phyloP scores from a whole-genome alignment of 1,140 invertebrate genomes.

The Drosophila virilis region DNA sequence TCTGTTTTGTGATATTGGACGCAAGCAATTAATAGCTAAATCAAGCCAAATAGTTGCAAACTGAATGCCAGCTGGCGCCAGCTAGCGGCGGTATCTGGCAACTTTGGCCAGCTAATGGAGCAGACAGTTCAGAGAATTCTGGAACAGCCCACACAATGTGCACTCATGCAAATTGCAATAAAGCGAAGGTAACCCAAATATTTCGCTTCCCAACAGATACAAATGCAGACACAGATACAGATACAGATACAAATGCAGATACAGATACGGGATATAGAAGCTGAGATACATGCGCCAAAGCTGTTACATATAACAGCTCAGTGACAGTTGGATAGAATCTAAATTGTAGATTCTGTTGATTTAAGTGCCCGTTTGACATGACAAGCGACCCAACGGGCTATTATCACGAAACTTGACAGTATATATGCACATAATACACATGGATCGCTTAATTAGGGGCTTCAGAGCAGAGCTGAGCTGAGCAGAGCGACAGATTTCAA shows the following conservation, averaged over 20 bases:
- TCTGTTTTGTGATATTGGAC: slow-evolving; percentile 1
- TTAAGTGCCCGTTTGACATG: slow-evolving; percentile 47
- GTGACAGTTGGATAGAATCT: slow-evolving; percentile 6
- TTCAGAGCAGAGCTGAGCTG: background rate
- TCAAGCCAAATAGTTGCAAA: background rate
- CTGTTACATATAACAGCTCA: background rate
- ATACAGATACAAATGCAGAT: slow-evolving; percentile 19
- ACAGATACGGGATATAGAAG: background rate
- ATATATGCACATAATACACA: background rate
- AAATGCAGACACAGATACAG: slow-evolving; percentile 20
- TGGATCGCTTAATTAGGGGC: slow-evolving; percentile 29
- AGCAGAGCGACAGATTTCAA: background rate
- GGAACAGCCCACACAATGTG: slow-evolving; percentile 29
- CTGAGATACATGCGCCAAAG: background rate
- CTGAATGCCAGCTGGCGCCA: slow-evolving; percentile 22
- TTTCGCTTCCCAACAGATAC: slow-evolving; percentile 13
- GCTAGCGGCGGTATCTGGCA: slow-evolving; percentile 4
- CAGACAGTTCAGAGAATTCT: background rate
- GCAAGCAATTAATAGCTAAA: slow-evolving; percentile 26
- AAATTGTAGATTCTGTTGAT: slow-evolving; percentile 31
- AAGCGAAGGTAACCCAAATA: slow-evolving; percentile 59
- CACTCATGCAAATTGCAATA: slow-evolving; percentile 62
- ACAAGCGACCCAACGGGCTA: slow-evolving; percentile 31
- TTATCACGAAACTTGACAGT: slow-evolving; percentile 37
- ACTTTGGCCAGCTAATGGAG: background rate